These are phyloP conservation scores for Otis tarda DNA, from an alignment of 2,113 vertebrate species.

Conservation along the genomic window DNA sequence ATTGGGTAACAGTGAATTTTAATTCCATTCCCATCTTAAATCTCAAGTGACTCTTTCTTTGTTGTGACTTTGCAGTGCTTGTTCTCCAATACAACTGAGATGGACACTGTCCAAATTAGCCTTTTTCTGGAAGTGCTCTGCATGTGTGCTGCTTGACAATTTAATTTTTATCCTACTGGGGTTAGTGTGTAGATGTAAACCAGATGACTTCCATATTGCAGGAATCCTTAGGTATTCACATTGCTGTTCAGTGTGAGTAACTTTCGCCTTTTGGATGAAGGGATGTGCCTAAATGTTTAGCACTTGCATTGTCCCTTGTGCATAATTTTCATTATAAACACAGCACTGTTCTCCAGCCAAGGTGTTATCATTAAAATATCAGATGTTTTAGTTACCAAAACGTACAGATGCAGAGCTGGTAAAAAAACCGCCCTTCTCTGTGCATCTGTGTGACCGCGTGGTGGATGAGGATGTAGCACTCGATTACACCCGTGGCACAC, in stretches of 20 bases:
- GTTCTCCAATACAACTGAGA: background rate
- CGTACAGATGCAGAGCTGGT: background rate
- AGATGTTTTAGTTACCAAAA: background rate
- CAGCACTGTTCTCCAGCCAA: background rate
- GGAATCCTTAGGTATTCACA: background rate
- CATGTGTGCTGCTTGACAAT: background rate
- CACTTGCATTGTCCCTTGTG: background rate
- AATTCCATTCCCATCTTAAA: background rate
- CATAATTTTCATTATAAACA: background rate
- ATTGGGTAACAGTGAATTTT: background rate
- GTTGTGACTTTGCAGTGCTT: background rate
- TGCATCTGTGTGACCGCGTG: background rate
- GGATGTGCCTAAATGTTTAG: background rate
- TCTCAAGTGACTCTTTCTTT: background rate
- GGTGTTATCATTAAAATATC: background rate
- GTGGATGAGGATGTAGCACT: background rate
- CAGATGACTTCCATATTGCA: background rate
- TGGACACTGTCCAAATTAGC: background rate
- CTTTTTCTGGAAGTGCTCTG: background rate
- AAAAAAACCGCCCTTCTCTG: background rate
- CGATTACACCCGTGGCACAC: fast-evolving
- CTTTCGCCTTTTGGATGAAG: background rate
- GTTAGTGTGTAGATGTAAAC: background rate
- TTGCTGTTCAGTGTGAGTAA: background rate
- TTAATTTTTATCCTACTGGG: background rate